Conservation (phyloP, 1,140 invertebrate genomes). For the Acyrthosiphon pisum region DNA sequence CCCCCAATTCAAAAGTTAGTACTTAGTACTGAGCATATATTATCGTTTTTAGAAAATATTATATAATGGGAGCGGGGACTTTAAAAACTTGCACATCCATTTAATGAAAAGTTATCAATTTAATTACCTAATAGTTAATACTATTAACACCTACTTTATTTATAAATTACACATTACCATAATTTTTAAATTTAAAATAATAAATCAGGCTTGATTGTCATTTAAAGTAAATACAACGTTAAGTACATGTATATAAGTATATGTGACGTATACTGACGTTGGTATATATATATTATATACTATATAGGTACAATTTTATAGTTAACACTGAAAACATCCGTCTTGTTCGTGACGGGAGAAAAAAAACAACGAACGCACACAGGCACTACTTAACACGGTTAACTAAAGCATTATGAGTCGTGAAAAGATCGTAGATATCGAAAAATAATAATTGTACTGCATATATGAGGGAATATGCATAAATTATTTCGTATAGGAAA, state of each 20-base stretch:
- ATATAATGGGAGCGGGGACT: no score
- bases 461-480: background rate
- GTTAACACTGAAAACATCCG: background rate
- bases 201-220: background rate
- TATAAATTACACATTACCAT: background rate
- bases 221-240: background rate
- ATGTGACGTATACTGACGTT: no score
- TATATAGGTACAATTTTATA: background rate
- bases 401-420: background rate
- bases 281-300: no score
- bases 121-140: background rate
- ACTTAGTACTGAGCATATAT: no score
- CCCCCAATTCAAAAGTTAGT: no score
- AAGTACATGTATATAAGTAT: no score
- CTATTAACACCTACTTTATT: background rate
- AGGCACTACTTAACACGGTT: background rate
- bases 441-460: background rate
- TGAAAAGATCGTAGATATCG: background rate
- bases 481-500: background rate
- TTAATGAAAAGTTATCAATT: background rate
- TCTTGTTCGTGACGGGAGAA: background rate
- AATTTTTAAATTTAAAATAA: background rate
- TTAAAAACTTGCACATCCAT: background rate
- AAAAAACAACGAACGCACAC: background rate
- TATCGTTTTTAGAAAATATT: no score